Evolutionary conservation across 2,888 invertebrate species (phyloP), one percentile per base, ranked within the genome.

Genomic region (Caenorhabditis becei): DNA sequence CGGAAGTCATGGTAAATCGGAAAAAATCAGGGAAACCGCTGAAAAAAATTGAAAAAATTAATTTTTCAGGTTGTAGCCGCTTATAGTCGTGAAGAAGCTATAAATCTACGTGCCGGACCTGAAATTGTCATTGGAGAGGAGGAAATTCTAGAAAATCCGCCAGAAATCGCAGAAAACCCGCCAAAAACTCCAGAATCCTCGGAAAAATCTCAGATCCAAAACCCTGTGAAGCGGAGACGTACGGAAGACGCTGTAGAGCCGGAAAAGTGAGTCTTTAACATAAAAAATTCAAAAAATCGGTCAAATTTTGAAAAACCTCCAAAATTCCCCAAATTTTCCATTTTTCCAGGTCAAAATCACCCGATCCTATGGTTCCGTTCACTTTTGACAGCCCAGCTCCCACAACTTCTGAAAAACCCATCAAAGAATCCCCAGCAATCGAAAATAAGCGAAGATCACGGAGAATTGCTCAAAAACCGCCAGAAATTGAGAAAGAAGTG

Each of bases 31-130:
- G 11, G 24, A 49, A 44, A 41, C 18, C 18, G 5, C 47, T 14
- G 18, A 32, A 26, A 58, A 47, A 23, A 16, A 53, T 44, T 58
- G 3, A 11, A 14, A 14, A 11, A 41, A 41, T 11, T 32, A 14
- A 41, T 54, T 54, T 26, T 58, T 11, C 58, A 78, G 78, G 37
- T 80, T 32, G 11, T 75, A 0, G 75, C 75, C 2, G 10, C 59
- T 14, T 80, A 80, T 26, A 66, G 65, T 23, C 58, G 61, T 28
- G 75, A 80, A 56, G 75, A 80, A 66, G 80, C 80, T 14, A 44
- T 80, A 35, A 16, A 75, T 4, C 28, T 77, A 26, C 51, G 80
- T 24, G 80, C 80, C 7, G 80, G 80, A 14, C 66, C 80, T 23
- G 70, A 70, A 80, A 77, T 80, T 26, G 66, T 77, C 5, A 2